Conservation (phyloP, 2,888 invertebrate species). For the Pollenia angustigena region DNA sequence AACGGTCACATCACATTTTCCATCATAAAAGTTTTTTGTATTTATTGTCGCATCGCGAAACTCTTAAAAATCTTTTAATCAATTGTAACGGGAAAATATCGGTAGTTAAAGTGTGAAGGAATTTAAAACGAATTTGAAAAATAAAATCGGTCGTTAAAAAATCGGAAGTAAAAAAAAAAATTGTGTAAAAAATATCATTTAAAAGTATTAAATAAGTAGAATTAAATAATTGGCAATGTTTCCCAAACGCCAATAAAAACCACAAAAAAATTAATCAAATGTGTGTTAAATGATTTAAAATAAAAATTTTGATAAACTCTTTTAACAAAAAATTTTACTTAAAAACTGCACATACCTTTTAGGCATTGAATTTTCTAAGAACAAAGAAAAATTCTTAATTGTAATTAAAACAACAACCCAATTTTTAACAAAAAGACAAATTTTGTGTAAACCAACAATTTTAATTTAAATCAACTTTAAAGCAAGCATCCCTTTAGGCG, state of each 20-base stretch:
- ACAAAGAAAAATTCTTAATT: background rate
- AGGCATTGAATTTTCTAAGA: background rate
- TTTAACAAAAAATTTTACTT: too few species aligned
- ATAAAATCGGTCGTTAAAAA: background rate
- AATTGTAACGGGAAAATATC: background rate
- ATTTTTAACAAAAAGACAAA: background rate
- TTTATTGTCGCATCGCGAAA: background rate
- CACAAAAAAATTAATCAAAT: too few species aligned
- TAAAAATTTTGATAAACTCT: too few species aligned
- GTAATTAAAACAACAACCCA: background rate
- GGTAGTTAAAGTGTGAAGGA: background rate
- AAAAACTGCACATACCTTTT: too few species aligned
- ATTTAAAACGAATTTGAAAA: background rate
- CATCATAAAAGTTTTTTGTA: too few species aligned
- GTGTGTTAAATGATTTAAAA: too few species aligned
- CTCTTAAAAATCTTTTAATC: background rate
- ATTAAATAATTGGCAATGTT: too few species aligned
- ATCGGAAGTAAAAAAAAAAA: background rate
- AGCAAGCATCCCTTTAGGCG: slow-evolving; percentile 26
- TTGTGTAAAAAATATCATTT: too few species aligned
- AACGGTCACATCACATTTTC: background rate
- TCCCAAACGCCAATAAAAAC: too few species aligned
- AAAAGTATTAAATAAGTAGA: too few species aligned
- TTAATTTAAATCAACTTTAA: slow-evolving; percentile 31
- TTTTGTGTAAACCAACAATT: slow-evolving; percentile 37